Conservation (phyloP, 2,113 vertebrate genomes). For the Mirounga angustirostris region DNA sequence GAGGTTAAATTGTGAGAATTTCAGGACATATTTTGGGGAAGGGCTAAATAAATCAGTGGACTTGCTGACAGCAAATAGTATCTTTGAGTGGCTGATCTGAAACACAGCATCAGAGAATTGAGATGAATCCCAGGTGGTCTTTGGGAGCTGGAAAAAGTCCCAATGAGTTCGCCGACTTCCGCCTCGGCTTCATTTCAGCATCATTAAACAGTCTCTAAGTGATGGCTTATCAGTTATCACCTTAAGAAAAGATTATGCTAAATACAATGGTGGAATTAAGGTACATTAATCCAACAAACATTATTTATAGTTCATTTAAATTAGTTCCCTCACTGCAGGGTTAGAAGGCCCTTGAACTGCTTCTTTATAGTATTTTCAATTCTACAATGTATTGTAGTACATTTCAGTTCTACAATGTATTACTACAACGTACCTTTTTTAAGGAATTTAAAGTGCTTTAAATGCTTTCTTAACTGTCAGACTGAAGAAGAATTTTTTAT, state of each 20-base stretch:
- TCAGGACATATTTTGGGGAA: constrained; percentile 69
- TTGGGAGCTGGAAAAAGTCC: constrained; percentile 51
- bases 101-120: constrained; percentile 73
- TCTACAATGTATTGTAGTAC: not conserved
- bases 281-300: not conserved
- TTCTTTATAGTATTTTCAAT: not conserved
- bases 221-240: constrained; percentile 34
- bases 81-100: constrained; percentile 78
- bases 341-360: not conserved
- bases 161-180: not conserved
- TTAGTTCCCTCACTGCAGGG: not conserved
- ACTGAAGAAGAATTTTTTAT: not conserved
- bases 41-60: constrained; percentile 78
- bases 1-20: constrained; percentile 76
- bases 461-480: constrained; percentile 30
- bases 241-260: not conserved
- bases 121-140: constrained; percentile 78
- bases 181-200: not conserved
- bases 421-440: not conserved
- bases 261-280: not conserved
- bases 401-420: not conserved
- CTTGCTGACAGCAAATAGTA: constrained; percentile 77
- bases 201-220: constrained; percentile 18
- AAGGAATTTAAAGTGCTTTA: not conserved
- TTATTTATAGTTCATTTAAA: constrained; percentile 29